Percentiles rank a stretch among this genome's conserved stretches.
phyloP scores from a whole-genome alignment of 2,888 invertebrate genomes.

The Strigamia crassipes region DNA sequence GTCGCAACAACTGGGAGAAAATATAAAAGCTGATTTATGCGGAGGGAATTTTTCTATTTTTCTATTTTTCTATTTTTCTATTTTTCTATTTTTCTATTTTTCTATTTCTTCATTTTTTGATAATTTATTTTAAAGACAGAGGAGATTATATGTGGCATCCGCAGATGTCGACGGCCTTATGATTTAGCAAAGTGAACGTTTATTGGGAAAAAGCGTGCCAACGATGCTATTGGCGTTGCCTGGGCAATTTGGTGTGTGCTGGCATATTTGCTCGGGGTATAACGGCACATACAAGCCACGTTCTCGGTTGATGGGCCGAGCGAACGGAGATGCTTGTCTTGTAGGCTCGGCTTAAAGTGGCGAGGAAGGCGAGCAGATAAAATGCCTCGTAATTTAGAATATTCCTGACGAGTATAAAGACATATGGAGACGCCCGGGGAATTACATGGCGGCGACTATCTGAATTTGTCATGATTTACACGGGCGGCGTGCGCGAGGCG shows the following conservation, averaged over 20 bases:
- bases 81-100: not conserved
- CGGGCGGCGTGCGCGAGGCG: not conserved
- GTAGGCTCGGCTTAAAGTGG: conserved; percentile 16
- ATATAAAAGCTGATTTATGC: not conserved
- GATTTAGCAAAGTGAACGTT: conserved; percentile 21
- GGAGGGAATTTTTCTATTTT: not conserved
- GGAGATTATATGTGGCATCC: not conserved
- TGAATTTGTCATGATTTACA: conserved; percentile 21
- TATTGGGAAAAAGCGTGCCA: conserved; percentile 21
- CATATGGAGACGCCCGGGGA: conserved; percentile 17
- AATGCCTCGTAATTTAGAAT: conserved; percentile 21
- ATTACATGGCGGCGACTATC: conserved; percentile 16
- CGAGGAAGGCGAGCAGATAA: conserved; percentile 21
- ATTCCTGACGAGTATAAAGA: conserved; percentile 21
- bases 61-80: not conserved
- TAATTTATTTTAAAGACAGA: not conserved
- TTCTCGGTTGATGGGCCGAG: conserved; percentile 16
- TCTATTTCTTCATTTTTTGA: not conserved
- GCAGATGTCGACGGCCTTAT: conserved; percentile 11
- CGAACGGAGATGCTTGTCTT: conserved; percentile 21
- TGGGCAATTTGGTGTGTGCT: conserved; percentile 21
- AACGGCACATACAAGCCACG: conserved; percentile 21
- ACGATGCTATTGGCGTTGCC: conserved; percentile 21
- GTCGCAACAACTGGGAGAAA: not conserved
- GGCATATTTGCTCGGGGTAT: conserved; percentile 16